Conservation (phyloP, 2,888 invertebrate species). For the Cephus rjabovi region DNA sequence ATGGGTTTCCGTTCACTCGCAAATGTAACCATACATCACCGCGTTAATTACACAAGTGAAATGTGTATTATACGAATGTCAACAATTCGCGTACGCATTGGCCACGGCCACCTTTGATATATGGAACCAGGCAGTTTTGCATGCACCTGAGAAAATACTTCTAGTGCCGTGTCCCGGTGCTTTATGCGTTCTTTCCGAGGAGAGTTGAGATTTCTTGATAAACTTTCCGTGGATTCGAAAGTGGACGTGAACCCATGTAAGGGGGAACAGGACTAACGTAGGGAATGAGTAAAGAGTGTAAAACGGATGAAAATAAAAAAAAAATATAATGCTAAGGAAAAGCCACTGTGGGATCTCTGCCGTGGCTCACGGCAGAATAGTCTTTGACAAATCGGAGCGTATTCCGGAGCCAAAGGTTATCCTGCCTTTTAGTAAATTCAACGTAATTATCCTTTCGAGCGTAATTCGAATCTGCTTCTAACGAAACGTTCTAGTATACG, state of each 20-base stretch:
- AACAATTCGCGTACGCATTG: slow-evolving; percentile 48
- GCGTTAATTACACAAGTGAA: slow-evolving; percentile 59
- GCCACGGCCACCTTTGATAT: slow-evolving; percentile 5
- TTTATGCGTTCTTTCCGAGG: background rate
- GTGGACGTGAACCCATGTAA: background rate
- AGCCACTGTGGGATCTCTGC: background rate
- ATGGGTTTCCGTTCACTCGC: slow-evolving; percentile 56
- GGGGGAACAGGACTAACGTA: background rate
- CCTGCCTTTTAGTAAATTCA: background rate
- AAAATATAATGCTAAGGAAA: background rate
- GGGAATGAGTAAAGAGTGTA: background rate
- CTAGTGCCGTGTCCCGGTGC: background rate
- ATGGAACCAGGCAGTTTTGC: background rate
- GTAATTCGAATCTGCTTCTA: too few species aligned
- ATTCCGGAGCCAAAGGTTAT: background rate
- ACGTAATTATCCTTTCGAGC: too few species aligned
- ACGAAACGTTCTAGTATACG: too few species aligned
- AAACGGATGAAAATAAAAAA: background rate
- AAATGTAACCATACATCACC: slow-evolving; percentile 58
- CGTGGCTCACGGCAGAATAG: background rate
- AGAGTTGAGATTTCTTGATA: background rate
- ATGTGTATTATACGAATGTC: slow-evolving; percentile 58
- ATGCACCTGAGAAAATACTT: background rate
- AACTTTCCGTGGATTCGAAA: background rate
- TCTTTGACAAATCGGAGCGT: background rate